Percentiles rank a stretch among this genome's conserved stretches.
phyloP scores from a whole-genome alignment of 2,888 invertebrate species.

The Pycnomerus fuliginosus region DNA sequence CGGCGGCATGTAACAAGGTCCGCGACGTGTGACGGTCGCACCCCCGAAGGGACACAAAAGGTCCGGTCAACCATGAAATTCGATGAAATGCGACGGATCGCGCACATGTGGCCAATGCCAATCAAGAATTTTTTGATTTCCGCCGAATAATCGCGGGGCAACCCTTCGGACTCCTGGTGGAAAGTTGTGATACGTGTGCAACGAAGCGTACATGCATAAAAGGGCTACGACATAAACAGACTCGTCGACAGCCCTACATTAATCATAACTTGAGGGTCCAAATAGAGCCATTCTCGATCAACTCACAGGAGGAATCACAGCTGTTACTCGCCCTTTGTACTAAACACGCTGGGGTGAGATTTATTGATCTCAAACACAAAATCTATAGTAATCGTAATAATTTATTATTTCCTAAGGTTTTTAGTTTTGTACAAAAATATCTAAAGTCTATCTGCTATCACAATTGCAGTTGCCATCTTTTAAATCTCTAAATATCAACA shows the following conservation, averaged over 20 bases:
- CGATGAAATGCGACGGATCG: conserved; percentile 56
- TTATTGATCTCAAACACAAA: too few species aligned
- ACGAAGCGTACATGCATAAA: conserved; percentile 50
- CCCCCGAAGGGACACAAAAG: conserved; percentile 48
- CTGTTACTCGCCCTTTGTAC: conserved; percentile 31
- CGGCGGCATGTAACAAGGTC: conserved; percentile 16
- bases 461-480: conserved; percentile 46
- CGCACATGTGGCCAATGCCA: too few species aligned
- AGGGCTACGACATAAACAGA: conserved; percentile 50
- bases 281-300: conserved; percentile 44
- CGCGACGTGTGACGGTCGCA: conserved; percentile 18
- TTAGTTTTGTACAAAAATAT: conserved; percentile 49
- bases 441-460: conserved; percentile 50
- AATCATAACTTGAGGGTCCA: conserved; percentile 49
- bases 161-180: conserved; percentile 38
- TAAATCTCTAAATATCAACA: conserved; percentile 37
- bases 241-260: conserved; percentile 47
- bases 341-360: conserved; percentile 31
- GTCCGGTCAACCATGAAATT: conserved; percentile 54
- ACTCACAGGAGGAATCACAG: conserved; percentile 34
- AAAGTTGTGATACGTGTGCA: conserved; percentile 54
- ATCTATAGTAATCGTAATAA: too few species aligned
- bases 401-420: too few species aligned
- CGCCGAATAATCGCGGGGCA: too few species aligned
- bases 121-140: too few species aligned